phyloP scores from a whole-genome alignment of 2,888 invertebrate genomes.

The Bhutanitis thaidina region DNA sequence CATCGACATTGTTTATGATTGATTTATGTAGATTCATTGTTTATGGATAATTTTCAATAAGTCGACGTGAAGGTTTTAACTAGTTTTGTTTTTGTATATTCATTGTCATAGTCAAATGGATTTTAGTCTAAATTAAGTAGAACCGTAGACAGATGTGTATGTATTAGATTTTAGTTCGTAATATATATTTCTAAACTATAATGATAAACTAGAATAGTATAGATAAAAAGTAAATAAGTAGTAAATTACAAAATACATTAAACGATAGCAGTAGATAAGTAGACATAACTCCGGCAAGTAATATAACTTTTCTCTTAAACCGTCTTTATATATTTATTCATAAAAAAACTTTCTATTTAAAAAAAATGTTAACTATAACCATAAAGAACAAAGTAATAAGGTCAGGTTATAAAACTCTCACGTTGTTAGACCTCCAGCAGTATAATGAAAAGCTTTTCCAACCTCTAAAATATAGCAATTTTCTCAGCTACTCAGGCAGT shows the following conservation, averaged over 20 bases:
- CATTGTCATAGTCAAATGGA: conserved; percentile 36
- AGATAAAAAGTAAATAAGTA: not conserved
- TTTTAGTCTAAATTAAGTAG: conserved; percentile 18
- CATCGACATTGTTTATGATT: conserved; percentile 16
- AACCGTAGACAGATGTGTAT: not conserved
- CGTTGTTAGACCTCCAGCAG: too few relatives aligned
- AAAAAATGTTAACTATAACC: too few relatives aligned
- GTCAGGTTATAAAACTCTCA: too few relatives aligned
- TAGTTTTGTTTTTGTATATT: not conserved
- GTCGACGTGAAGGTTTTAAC: not conserved
- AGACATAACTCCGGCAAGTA: too few relatives aligned
- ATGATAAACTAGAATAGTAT: too few relatives aligned
- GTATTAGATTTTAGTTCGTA: not conserved
- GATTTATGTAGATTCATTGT: not conserved
- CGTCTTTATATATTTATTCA: too few relatives aligned
- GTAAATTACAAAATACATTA: not conserved
- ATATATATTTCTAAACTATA: too few relatives aligned
- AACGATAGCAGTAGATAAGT: not conserved
- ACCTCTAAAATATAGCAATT: too few relatives aligned
- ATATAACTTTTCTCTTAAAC: not conserved
- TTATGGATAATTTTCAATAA: not conserved
- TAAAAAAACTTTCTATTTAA: too few relatives aligned
- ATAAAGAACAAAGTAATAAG: too few relatives aligned
- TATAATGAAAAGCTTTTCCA: too few relatives aligned
- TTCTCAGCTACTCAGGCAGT: too few relatives aligned